A percentile compares a stretch with the other conserved stretches of the same genome.
These are phyloP conservation scores for Holothuria scabra DNA, from an alignment of 53 echinoderm and acorn worm species.

Conservation along the genomic window DNA sequence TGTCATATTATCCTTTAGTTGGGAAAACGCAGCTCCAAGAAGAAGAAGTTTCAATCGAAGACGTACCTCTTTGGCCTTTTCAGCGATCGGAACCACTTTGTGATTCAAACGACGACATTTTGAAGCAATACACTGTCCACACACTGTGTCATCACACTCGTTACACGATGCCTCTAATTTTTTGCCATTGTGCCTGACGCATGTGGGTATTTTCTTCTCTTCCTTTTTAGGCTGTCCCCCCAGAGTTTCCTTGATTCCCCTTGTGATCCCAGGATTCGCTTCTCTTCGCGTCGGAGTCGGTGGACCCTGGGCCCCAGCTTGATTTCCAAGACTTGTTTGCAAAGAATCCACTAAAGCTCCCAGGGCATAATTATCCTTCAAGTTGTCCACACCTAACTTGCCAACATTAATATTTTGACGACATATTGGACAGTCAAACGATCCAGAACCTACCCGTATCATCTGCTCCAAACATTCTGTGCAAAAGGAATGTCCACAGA, in stretches of 20 bases:
- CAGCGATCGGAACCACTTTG: conserved; percentile 16
- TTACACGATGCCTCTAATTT: conserved; percentile 30
- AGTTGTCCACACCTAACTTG: not conserved
- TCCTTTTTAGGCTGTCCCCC: not conserved
- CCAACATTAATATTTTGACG: not conserved
- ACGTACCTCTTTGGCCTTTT: conserved; percentile 17
- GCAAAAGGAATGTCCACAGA: conserved; percentile 38
- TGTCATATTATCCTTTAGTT: conserved; percentile 32
- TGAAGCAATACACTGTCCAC: conserved; percentile 9
- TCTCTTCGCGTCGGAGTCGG: not conserved
- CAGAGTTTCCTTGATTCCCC: not conserved
- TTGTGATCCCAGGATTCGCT: not conserved
- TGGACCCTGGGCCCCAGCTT: not conserved
- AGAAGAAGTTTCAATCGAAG: conserved; percentile 10
- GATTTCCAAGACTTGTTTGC: not conserved
- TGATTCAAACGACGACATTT: conserved; percentile 25
- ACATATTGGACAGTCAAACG: conserved; percentile 34
- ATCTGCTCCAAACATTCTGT: conserved; percentile 30
- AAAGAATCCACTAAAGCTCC: conserved; percentile 9
- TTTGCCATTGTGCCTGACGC: conserved; percentile 25
- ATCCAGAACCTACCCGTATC: conserved; percentile 19
- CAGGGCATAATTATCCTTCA: conserved; percentile 27
- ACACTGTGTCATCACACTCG: conserved; percentile 29
- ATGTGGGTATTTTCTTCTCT: conserved; percentile 9
- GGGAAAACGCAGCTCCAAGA: conserved; percentile 18